A percentile compares a stretch with the other conserved stretches of the same genome.
Evolutionary conservation across 1,140 invertebrate genomes (phyloP).

Genomic region (Prorops nasuta): DNA sequence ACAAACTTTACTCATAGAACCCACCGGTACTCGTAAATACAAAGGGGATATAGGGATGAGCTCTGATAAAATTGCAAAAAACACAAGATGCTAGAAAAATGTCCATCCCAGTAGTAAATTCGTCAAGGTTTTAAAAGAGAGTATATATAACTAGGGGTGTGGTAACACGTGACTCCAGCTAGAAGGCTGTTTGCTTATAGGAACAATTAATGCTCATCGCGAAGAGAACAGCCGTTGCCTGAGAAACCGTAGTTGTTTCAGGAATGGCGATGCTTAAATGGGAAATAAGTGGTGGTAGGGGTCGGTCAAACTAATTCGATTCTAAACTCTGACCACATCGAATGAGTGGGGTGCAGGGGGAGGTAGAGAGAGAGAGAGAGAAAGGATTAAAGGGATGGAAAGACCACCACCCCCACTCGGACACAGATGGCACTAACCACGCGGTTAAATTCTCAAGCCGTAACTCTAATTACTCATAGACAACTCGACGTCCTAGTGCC

Average conservation of each 20-base stretch:
- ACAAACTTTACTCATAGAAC: conserved; percentile 45
- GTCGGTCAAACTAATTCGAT: conserved; percentile 59
- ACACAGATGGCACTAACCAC: conserved; percentile 57
- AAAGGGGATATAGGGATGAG: no score
- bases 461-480: conserved; percentile 60
- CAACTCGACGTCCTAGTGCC: conserved; percentile 48
- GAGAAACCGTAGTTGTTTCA: conserved; percentile 41
- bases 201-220: conserved; percentile 36
- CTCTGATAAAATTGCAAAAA: no score
- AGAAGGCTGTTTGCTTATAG: no score
- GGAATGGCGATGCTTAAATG: conserved; percentile 34
- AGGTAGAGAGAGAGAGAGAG: conserved; percentile 10
- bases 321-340: conserved; percentile 56
- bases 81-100: no score
- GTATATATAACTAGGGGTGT: no score
- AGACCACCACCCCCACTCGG: conserved; percentile 40
- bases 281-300: conserved; percentile 35
- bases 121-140: no score
- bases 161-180: no score
- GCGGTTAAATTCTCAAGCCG: conserved; percentile 57
- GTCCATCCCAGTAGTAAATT: no score
- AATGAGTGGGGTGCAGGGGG: conserved; percentile 3
- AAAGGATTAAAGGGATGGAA: no score
- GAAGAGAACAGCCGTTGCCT: conserved; percentile 37
- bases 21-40: conserved; percentile 29